Conservation (phyloP, 2,797 vertebrate genomes). For the Ctenopoma kingsleyae region DNA sequence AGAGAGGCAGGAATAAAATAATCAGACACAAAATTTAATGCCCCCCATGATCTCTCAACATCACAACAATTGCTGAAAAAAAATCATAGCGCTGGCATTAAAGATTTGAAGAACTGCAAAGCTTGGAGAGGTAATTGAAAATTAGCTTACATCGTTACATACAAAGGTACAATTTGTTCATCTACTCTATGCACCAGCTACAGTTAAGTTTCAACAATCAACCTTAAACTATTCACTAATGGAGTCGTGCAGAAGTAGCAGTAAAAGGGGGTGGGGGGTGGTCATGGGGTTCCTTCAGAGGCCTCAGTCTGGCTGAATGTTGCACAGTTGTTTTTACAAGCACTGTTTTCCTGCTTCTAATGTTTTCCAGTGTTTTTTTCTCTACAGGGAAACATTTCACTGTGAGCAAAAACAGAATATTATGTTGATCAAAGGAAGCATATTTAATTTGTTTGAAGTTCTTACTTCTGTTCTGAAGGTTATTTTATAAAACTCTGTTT, state of each 20-base stretch:
- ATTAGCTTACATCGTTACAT: conserved; percentile 4
- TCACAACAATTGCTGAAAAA: conserved; percentile 60
- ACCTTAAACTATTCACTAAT: neutral
- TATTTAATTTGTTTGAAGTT: conserved; percentile 84
- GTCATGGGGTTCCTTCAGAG: conserved; percentile 59
- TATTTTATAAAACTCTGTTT: conserved; percentile 80
- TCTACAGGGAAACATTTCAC: conserved; percentile 69
- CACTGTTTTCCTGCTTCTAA: conserved; percentile 48
- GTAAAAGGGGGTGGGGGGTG: conserved; percentile 26
- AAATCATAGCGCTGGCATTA: neutral
- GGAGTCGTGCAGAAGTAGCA: neutral
- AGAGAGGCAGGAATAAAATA: conserved; percentile 78
- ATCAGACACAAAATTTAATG: conserved; percentile 78
- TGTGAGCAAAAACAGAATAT: conserved; percentile 69
- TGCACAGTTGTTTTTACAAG: conserved; percentile 52
- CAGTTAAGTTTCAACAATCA: neutral
- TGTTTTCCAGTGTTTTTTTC: conserved; percentile 49
- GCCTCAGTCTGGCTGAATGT: conserved; percentile 55
- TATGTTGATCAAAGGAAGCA: conserved; percentile 80
- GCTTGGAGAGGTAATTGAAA: neutral
- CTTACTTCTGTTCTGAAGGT: conserved; percentile 74
- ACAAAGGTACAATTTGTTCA: neutral
- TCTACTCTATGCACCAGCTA: neutral
- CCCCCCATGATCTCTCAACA: conserved; percentile 65
- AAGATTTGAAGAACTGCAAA: conserved; percentile 15